phyloP scores from a whole-genome alignment of 2,888 invertebrate species.

The Byasa hedistus region DNA sequence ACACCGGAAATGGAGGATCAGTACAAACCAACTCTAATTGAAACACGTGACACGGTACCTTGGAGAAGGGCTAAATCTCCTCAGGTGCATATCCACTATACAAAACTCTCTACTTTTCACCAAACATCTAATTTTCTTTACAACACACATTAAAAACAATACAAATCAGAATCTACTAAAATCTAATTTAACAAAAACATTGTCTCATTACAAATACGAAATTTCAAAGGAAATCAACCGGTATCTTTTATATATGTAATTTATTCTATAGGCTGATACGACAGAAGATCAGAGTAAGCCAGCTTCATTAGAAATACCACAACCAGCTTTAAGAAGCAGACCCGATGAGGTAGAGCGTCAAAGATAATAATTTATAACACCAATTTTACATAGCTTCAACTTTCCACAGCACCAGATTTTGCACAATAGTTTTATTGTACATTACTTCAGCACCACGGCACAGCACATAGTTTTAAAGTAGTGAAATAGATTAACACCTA shows the following conservation, averaged over 20 bases:
- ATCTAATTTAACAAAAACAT: neutral
- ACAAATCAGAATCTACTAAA: neutral
- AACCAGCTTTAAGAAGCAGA: conserved; percentile 60
- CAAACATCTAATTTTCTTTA: neutral
- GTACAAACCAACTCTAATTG: conserved; percentile 67
- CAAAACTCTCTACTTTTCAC: conserved; percentile 1
- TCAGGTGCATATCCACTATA: conserved; percentile 52
- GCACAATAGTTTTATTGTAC: conserved; percentile 21
- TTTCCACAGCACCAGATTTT: conserved; percentile 38
- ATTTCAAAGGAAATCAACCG: conserved; percentile 31
- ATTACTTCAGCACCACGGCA: conserved; percentile 9
- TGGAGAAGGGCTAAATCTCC: conserved; percentile 69
- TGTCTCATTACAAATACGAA: neutral
- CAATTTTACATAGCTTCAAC: conserved; percentile 43
- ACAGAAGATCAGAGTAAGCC: conserved; percentile 59
- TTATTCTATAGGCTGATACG: conserved; percentile 70
- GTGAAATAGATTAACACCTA: neutral
- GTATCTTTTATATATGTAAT: conserved; percentile 66
- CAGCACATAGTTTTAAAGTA: conserved; percentile 15
- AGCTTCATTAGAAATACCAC: conserved; percentile 64
- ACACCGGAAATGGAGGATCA: conserved; percentile 68
- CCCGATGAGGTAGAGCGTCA: conserved; percentile 67
- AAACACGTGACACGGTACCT: conserved; percentile 55
- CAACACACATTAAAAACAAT: neutral
- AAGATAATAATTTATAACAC: conserved; percentile 42